Conservation (phyloP, 2,888 invertebrate species). For the Crepidodera aurea region DNA sequence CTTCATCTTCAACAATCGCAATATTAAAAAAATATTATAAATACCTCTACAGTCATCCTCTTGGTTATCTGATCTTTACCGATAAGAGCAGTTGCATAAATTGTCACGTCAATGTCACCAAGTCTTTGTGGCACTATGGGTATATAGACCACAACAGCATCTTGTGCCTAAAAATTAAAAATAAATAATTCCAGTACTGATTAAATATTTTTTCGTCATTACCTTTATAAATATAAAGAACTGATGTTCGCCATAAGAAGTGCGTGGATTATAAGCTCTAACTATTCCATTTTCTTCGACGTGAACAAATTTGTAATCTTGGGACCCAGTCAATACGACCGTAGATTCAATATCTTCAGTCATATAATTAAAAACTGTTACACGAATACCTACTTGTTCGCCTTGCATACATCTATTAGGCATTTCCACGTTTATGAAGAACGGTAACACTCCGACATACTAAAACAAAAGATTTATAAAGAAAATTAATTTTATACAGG, state of each 20-base stretch:
- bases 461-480: constrained; percentile 55
- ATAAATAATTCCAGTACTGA: too few species aligned
- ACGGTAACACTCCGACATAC: constrained; percentile 90
- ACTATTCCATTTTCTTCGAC: constrained; percentile 89
- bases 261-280: constrained; percentile 87
- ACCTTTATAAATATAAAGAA: constrained; percentile 84
- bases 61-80: constrained; percentile 76
- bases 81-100: constrained; percentile 79
- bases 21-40: neutral
- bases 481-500: constrained; percentile 8
- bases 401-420: constrained; percentile 79
- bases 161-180: constrained; percentile 68
- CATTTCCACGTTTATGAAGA: constrained; percentile 95
- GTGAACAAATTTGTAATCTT: constrained; percentile 90
- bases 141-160: constrained; percentile 83
- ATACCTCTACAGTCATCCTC: constrained; percentile 73
- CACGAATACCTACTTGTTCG: constrained; percentile 92
- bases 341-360: constrained; percentile 83
- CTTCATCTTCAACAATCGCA: too few species aligned
- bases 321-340: constrained; percentile 84
- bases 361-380: constrained; percentile 95
- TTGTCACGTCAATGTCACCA: constrained; percentile 77
- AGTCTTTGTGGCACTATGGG: constrained; percentile 87
- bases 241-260: constrained; percentile 93
- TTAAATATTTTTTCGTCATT: too few species aligned